These are phyloP conservation scores for Amphipyra tragopoginis DNA, from an alignment of 2,888 invertebrate species.

Conservation along the genomic window DNA sequence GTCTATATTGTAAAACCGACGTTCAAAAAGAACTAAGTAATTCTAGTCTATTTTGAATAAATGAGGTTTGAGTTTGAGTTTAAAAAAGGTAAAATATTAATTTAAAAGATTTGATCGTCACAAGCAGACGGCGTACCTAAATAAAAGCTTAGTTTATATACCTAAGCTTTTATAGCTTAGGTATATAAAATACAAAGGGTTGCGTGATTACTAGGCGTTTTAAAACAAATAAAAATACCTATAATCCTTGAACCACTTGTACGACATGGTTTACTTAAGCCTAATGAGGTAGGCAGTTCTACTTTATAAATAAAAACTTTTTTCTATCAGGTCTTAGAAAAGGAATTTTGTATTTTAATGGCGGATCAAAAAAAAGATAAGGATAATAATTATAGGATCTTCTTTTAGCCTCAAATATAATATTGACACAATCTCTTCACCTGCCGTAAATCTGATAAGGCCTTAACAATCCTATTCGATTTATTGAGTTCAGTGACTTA, in stretches of 20 bases:
- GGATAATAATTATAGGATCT: slow-evolving; percentile 15
- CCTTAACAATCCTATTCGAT: neutral
- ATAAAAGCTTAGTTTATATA: neutral
- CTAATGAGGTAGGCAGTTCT: slow-evolving; percentile 1
- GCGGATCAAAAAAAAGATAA: too few relatives aligned
- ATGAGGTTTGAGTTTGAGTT: too few relatives aligned
- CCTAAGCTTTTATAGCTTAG: too few relatives aligned
- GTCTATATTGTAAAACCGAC: too few relatives aligned
- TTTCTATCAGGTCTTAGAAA: slow-evolving; percentile 1
- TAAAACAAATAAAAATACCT: slow-evolving; percentile 32
- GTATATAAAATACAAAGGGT: slow-evolving; percentile 2
- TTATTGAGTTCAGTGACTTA: too few relatives aligned
- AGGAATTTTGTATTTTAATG: too few relatives aligned
- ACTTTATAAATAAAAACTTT: slow-evolving; percentile 4
- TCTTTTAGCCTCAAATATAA: slow-evolving; percentile 19
- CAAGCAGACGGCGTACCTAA: neutral
- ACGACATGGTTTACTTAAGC: slow-evolving; percentile 20
- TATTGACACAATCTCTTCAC: slow-evolving; percentile 29
- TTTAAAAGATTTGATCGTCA: too few relatives aligned
- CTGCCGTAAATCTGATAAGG: slow-evolving; percentile 19
- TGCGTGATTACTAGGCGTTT: slow-evolving; percentile 24
- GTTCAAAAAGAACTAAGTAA: too few relatives aligned
- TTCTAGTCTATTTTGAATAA: too few relatives aligned
- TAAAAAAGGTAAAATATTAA: too few relatives aligned
- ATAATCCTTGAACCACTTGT: slow-evolving; percentile 15